Conservation (phyloP, 1,140 invertebrate genomes). For the Drosophila murphyi region DNA sequence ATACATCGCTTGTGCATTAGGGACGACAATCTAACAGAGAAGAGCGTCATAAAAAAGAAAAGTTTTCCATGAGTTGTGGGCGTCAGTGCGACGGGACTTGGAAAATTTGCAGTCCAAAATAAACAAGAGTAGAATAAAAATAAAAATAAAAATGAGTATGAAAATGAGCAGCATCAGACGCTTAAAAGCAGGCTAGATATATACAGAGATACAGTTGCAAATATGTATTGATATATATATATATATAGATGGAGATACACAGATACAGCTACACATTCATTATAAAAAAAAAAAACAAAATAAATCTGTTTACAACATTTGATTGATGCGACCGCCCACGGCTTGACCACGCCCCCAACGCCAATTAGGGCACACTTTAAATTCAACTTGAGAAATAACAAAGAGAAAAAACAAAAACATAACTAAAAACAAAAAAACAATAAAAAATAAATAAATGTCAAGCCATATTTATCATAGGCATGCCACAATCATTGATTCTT, state of each 20-base stretch:
- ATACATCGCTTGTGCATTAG: slow-evolving; percentile 29
- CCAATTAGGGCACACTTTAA: slow-evolving; percentile 30
- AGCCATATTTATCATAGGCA: slow-evolving; percentile 21
- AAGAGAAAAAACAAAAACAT: slow-evolving; percentile 1
- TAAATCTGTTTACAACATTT: slow-evolving; percentile 24
- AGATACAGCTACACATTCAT: not conserved
- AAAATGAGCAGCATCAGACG: slow-evolving; percentile 1
- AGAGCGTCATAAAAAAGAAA: slow-evolving; percentile 21
- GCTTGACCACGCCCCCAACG: slow-evolving; percentile 18
- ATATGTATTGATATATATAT: no score
- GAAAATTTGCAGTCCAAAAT: slow-evolving; percentile 24
- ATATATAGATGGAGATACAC: no score
- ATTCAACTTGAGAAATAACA: not conserved
- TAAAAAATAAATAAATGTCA: slow-evolving; percentile 21
- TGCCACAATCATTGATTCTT: slow-evolving; percentile 19
- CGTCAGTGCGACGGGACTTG: slow-evolving; percentile 27
- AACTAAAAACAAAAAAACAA: not conserved
- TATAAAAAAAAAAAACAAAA: not conserved
- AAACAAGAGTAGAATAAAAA: not conserved
- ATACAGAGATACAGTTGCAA: not conserved
- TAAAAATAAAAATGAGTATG: no score
- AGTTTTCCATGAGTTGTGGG: slow-evolving; percentile 17
- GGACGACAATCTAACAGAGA: slow-evolving; percentile 10
- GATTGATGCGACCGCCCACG: slow-evolving; percentile 9
- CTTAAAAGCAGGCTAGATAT: slow-evolving; percentile 2